Base-by-base conservation (phyloP, 2,888 invertebrate genomes). In the Drosophila paramelanica region DNA sequence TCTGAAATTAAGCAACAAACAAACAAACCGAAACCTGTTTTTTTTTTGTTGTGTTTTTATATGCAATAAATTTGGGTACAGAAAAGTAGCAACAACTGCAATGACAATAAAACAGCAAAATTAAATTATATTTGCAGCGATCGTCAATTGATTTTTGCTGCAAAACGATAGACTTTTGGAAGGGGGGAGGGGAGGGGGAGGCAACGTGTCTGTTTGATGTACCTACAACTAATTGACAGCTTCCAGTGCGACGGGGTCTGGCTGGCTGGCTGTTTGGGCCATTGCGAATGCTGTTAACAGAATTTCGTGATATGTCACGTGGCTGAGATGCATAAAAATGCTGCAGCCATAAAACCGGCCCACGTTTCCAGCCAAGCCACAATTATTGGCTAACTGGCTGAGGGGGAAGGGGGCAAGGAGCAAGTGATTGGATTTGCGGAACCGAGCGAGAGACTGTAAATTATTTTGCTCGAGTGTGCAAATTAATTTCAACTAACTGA, bases 291-390 rank as follows among this genome's bases (percentile, higher is more conserved):
- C 62, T 64, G 81, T 75, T 81, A 78, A 81, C 83, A 67, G 72
- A 66, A 77, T 69, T 87, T 87, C 89, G 83, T 88, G 89, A 83
- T 83, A 87, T 83, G 83, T 83, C 89, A 83, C 87, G 75, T 69
- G 87, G 71, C 81, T 53, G 73, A 79, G 72, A 39, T 75, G 79
- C 60, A 74, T 70, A 67, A 59, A 79, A 70, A 55, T 59, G 46
- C 41, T 57, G 49, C 58, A 59, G 60, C 68, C 61, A 81, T 67
- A 60, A 83, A 88, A 77, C 69, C 71, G 62, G 83, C 71, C 81
- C 80, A 85, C 80, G 68, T 79, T 60, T 59, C 33, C 45, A 33
- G 47, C 53, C 57, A 66, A 62, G 55, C 55, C 31, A 23, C 65
- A 61, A 42, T 58, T 42, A 58, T 57, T 38, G 43, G 39, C 3